A percentile compares a stretch with the other conserved stretches of the same genome.
Evolutionary conservation across 2,888 invertebrate species (phyloP).

Genomic region (Sylvicola cinctus): DNA sequence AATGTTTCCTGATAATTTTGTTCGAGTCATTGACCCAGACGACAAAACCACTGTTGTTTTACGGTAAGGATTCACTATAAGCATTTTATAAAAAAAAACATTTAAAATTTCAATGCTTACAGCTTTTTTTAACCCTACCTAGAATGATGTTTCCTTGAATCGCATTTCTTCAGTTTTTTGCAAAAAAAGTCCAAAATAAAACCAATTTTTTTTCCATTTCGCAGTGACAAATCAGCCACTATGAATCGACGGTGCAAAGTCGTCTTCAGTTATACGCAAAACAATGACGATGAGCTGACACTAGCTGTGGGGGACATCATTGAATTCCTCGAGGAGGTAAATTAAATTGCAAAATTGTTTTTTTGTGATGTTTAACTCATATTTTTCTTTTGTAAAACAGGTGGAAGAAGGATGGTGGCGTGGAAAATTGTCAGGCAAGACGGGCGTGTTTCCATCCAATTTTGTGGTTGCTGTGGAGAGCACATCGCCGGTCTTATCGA

Average conservation of each 20-base stretch:
- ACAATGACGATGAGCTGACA: conserved; percentile 81
- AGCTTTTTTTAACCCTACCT: no score
- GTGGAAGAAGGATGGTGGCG: conserved; percentile 88
- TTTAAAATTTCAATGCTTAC: no score
- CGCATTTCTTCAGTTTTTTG: no score
- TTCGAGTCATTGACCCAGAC: conserved; percentile 34
- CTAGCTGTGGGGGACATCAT: conserved; percentile 75
- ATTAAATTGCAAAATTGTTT: conserved; percentile 6
- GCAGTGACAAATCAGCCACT: conserved; percentile 23
- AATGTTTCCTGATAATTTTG: conserved; percentile 89
- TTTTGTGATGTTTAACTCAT: conserved; percentile 2
- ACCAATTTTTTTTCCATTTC: no score
- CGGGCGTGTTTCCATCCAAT: conserved; percentile 92
- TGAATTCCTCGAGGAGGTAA: conserved; percentile 71
- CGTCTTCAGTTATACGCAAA: conserved; percentile 77
- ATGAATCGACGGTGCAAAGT: conserved; percentile 54
- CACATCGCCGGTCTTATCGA: conserved; percentile 23
- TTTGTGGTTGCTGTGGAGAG: conserved; percentile 55
- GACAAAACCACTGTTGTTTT: conserved; percentile 18
- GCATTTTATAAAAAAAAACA: neutral
- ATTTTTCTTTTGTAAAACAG: conserved; percentile 13
- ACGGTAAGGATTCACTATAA: conserved; percentile 20
- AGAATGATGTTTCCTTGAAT: neutral
- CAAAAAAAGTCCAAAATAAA: no score
- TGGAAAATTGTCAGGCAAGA: conserved; percentile 57